These are phyloP conservation scores for Macrophya alboannulata DNA, from an alignment of 2,888 invertebrate genomes.

Conservation along the genomic window DNA sequence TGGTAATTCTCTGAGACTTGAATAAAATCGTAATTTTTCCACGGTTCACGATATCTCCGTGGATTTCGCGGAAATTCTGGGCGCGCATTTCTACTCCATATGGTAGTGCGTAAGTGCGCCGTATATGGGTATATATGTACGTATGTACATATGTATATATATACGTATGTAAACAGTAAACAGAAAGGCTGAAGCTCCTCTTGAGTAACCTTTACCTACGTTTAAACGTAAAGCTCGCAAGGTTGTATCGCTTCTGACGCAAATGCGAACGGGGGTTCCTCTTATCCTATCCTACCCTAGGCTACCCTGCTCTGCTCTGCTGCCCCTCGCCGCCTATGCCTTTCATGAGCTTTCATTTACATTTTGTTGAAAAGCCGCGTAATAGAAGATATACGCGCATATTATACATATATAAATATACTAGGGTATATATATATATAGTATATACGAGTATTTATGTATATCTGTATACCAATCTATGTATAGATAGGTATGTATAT, in stretches of 20 bases:
- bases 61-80: background rate
- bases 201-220: conserved; percentile 30
- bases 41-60: background rate
- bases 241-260: conserved; percentile 35
- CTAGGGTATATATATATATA: conserved; percentile 1
- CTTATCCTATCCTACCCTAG: background rate
- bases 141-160: background rate
- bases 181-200: background rate
- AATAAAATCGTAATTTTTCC: background rate
- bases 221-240: conserved; percentile 6
- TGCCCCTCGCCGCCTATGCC: background rate
- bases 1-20: background rate
- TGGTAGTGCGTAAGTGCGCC: background rate
- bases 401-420: background rate
- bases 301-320: no score
- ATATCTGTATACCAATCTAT: background rate
- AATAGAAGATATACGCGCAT: background rate
- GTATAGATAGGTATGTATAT: background rate
- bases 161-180: background rate
- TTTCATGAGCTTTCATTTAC: conserved; percentile 23
- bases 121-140: background rate
- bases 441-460: background rate
- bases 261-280: conserved; percentile 2
- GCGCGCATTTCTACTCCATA: background rate
- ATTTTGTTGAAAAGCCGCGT: conserved; percentile 28